These are phyloP conservation scores for Drosophila dunni DNA, from an alignment of 1,140 invertebrate genomes.

Conservation along the genomic window DNA sequence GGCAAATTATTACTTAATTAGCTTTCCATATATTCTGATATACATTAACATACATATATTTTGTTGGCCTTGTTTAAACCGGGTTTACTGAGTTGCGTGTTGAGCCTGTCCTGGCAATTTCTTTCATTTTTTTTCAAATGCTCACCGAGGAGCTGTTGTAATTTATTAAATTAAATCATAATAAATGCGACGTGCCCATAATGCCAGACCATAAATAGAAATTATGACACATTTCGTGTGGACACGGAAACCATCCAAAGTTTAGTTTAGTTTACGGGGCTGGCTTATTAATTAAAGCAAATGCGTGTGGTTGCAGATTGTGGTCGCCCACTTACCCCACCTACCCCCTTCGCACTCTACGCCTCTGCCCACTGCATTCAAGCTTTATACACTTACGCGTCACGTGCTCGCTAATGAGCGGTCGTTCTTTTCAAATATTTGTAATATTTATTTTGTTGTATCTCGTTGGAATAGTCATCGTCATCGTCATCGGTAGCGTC, in stretches of 20 bases:
- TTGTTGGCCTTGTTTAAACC: no score
- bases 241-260: constrained; percentile 70
- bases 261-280: constrained; percentile 34
- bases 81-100: constrained; percentile 31
- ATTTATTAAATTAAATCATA: constrained; percentile 83
- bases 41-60: no score
- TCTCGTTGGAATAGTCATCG: constrained; percentile 13
- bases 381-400: constrained; percentile 6
- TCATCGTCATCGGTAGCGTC: constrained; percentile 28
- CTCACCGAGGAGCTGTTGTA: constrained; percentile 69
- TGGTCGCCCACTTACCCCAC: constrained; percentile 38
- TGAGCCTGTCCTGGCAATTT: constrained; percentile 36
- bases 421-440: constrained; percentile 45
- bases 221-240: constrained; percentile 80
- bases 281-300: constrained; percentile 76
- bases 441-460: constrained; percentile 50
- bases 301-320: constrained; percentile 73
- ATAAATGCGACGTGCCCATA: constrained; percentile 64
- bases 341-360: not conserved
- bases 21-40: constrained; percentile 54
- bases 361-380: no score
- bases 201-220: constrained; percentile 72
- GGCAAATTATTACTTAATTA: constrained; percentile 78
- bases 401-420: constrained; percentile 47
- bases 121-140: constrained; percentile 60